phyloP scores from a whole-genome alignment of 1,140 invertebrate genomes.

The Harpegnathos saltator region DNA sequence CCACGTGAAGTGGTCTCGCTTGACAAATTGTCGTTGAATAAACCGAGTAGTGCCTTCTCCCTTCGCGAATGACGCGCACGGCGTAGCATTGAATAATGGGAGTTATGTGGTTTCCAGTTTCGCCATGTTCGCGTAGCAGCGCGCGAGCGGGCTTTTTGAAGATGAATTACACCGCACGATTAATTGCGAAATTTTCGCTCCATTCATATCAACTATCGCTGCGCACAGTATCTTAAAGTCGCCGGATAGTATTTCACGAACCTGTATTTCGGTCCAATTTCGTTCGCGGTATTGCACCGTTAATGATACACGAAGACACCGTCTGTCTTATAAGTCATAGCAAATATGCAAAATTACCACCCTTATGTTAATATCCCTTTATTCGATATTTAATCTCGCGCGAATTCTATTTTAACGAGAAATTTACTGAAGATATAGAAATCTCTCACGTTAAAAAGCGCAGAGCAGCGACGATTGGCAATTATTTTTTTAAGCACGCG shows the following conservation, averaged over 20 bases:
- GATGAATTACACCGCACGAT: slow-evolving; percentile 47
- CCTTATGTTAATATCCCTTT: no score
- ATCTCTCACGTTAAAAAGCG: no score
- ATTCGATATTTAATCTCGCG: no score
- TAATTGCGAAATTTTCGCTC: slow-evolving; percentile 51
- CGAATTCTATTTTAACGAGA: no score
- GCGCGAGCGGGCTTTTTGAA: slow-evolving; percentile 50
- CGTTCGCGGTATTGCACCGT: not conserved
- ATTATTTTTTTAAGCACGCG: no score
- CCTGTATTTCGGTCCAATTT: not conserved
- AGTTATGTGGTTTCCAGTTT: slow-evolving; percentile 54
- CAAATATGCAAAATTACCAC: no score
- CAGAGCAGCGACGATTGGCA: no score
- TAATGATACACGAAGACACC: no score
- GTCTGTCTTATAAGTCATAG: no score
- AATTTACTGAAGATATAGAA: no score
- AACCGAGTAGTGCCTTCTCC: slow-evolving; percentile 47
- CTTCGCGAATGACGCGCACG: slow-evolving; percentile 41
- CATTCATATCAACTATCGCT: slow-evolving; percentile 22
- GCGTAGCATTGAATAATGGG: slow-evolving; percentile 57
- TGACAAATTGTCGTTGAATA: slow-evolving; percentile 62
- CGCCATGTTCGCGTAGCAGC: slow-evolving; percentile 32
- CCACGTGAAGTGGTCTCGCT: slow-evolving; percentile 28
- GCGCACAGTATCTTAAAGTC: not conserved
- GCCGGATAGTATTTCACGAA: not conserved